Evolutionary conservation across 2,888 invertebrate species (phyloP), one percentile per base, ranked within the genome.

Genomic region (Eustalomyia histrio): DNA sequence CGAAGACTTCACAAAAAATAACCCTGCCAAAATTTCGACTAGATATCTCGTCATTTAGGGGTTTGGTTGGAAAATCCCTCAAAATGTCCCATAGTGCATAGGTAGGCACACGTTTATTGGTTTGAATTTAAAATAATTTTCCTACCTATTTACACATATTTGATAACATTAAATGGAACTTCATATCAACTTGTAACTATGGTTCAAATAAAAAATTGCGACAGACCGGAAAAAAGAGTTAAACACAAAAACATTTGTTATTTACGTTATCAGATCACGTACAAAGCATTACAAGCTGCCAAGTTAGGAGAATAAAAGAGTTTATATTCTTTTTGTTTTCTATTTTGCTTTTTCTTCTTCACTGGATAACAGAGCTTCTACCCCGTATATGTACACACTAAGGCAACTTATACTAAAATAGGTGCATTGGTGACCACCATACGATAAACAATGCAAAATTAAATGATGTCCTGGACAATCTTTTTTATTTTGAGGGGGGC

Each of bases 191-290:
- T 35, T 78, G 60, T 58, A 50, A 63, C 60, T 17, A 63, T 55
- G 52, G 52, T 65, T 50, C 21, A 69, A 69, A 64, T 69, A 43
- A 52, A 60, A 58, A 57, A 52, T 74, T 29, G 35, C 52, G 33
- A 18, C 29, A 52, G 55, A 71, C 43, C 64, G 60, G 64, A 69
- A 47, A 67, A 53, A 75, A 68, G 55, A 63, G 50, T 69, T 74
- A 16, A 73, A 64, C 64, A 64, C 12, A 53, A 24, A 81, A 76
- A 80, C 76, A 76, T 84, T 83, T 76, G 75, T 82, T 83, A 83
- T 84, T 84, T 83, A 21, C 57, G 79, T 82, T 84, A 84, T 84
- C 84, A 83, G 82, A 84, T 84, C 83, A 84, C 84, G 82, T 83
- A 83, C 82, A 52, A 72, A 64, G 68, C 68, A 67, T 72, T 76